phyloP scores from a whole-genome alignment of 2,113 vertebrate species.

The Neolamprologus variostigma region DNA sequence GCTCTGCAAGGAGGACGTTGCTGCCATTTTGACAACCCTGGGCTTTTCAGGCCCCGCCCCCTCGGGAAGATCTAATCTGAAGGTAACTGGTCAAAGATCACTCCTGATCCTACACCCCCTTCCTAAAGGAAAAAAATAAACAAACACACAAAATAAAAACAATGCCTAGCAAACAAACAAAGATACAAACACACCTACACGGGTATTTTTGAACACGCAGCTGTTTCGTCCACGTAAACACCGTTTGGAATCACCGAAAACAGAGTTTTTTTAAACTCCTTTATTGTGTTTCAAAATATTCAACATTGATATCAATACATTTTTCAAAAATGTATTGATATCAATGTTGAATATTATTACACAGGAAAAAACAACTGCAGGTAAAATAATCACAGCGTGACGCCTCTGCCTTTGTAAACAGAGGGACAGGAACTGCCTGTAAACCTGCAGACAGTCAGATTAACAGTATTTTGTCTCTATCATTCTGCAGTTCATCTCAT shows the following conservation, averaged over 20 bases:
- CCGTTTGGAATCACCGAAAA: not conserved
- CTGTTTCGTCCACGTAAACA: not conserved
- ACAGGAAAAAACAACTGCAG: too few species aligned
- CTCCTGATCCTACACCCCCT: not conserved
- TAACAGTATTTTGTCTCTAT: too few species aligned
- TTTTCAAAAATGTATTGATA: too few species aligned
- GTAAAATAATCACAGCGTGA: too few species aligned
- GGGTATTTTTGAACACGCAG: rapidly evolving
- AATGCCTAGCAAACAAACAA: not conserved
- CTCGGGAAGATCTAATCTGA: not conserved
- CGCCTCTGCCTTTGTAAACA: too few species aligned
- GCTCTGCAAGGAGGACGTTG: constrained; percentile 4
- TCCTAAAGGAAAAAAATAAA: not conserved
- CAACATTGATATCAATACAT: too few species aligned
- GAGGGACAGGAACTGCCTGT: too few species aligned
- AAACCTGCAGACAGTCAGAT: too few species aligned
- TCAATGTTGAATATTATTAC: too few species aligned
- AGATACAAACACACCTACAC: not conserved
- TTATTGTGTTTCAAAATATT: too few species aligned
- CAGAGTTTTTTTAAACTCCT: not conserved
- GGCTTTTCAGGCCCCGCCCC: not conserved
- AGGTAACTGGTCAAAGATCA: constrained; percentile 45
- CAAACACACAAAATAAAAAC: not conserved
- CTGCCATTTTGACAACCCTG: constrained; percentile 4
- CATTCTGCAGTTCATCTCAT: too few species aligned